Evolutionary conservation across 2,888 invertebrate species (phyloP).

Genomic region (Phyllotreta striolata): DNA sequence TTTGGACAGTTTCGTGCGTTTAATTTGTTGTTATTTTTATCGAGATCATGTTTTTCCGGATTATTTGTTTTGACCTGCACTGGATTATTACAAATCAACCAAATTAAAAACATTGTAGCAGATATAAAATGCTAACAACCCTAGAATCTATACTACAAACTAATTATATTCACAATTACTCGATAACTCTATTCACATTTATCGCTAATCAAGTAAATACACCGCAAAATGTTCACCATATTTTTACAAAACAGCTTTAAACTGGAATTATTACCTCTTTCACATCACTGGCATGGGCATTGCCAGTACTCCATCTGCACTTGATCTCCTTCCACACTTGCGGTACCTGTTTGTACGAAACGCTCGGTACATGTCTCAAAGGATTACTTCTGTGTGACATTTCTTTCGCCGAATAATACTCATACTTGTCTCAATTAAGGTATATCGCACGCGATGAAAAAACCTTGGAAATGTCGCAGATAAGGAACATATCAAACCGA

Average conservation of each 20-base stretch:
- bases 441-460: no score
- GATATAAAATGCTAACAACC: no score
- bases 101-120: no score
- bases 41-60: no score
- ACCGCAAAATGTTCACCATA: neutral
- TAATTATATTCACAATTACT: no score
- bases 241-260: conserved; percentile 4
- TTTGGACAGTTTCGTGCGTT: no score
- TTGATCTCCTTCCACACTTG: conserved; percentile 51
- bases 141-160: no score
- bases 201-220: no score
- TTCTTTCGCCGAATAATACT: conserved; percentile 10
- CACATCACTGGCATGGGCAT: conserved; percentile 33
- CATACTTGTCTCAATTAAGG: neutral
- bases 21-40: no score
- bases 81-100: no score
- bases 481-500: conserved; percentile 17
- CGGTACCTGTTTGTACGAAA: conserved; percentile 50
- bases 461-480: conserved; percentile 15
- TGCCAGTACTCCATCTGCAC: conserved; percentile 45
- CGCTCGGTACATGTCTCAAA: conserved; percentile 37
- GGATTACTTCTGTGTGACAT: conserved; percentile 44
- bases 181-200: no score
- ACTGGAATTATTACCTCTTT: conserved; percentile 41
- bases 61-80: no score